These are phyloP conservation scores for Saxidomus purpurata DNA, from an alignment of 1,140 invertebrate species.

Conservation along the genomic window DNA sequence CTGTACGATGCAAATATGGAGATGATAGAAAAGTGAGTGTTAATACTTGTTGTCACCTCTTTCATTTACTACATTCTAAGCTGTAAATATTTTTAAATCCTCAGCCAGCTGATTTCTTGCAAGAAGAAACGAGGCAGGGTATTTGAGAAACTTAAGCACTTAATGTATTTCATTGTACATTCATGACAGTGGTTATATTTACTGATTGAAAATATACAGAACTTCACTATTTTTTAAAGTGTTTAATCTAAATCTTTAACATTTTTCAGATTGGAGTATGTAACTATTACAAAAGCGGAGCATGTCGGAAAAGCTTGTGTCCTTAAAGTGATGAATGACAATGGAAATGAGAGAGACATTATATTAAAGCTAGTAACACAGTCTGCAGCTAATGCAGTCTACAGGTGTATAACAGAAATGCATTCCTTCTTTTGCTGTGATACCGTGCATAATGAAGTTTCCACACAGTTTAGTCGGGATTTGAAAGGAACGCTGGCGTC, in stretches of 20 bases:
- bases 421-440: slow-evolving; percentile 97
- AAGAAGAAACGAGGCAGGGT: too few relatives aligned
- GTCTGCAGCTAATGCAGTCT: slow-evolving; percentile 92
- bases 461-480: slow-evolving; percentile 95
- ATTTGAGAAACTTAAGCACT: too few relatives aligned
- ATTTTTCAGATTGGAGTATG: slow-evolving; percentile 92
- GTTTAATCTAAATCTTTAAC: too few relatives aligned
- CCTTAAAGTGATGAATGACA: slow-evolving; percentile 88
- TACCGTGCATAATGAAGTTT: slow-evolving; percentile 94
- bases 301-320: slow-evolving; percentile 92
- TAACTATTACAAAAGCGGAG: slow-evolving; percentile 93
- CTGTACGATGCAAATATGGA: slow-evolving; percentile 87
- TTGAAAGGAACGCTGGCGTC: slow-evolving; percentile 96
- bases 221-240: too few relatives aligned
- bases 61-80: too few relatives aligned
- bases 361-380: slow-evolving; percentile 94
- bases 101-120: too few relatives aligned
- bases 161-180: too few relatives aligned
- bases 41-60: not conserved
- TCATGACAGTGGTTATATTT: too few relatives aligned
- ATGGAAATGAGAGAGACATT: slow-evolving; percentile 89
- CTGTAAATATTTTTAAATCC: too few relatives aligned
- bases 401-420: slow-evolving; percentile 95
- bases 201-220: too few relatives aligned
- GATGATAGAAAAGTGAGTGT: slow-evolving; percentile 79